Percentiles rank a stretch among this genome's conserved stretches.
These are phyloP conservation scores for Pseudomyrmex flavicornis DNA, from an alignment of 1,140 invertebrate species.

Conservation along the genomic window DNA sequence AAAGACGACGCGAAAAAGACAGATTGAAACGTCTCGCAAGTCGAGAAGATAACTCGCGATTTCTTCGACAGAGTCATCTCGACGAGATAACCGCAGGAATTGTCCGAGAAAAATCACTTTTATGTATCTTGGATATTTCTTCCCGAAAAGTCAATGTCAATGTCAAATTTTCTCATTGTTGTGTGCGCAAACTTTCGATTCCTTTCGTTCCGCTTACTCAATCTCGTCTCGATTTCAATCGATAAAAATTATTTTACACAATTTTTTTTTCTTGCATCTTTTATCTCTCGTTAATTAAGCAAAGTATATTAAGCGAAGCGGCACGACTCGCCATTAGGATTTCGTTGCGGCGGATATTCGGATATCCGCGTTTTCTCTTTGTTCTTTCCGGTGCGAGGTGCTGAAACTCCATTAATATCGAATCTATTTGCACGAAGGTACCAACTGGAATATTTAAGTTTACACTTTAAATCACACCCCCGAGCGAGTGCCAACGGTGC, in stretches of 20 bases:
- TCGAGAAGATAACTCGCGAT: conserved; percentile 32
- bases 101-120: neutral
- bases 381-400: conserved; percentile 9
- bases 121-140: neutral
- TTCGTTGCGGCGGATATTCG: conserved; percentile 8
- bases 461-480: conserved; percentile 79
- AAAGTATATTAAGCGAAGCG: neutral
- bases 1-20: conserved; percentile 1
- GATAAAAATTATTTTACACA: neutral
- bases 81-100: conserved; percentile 6
- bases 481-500: conserved; percentile 63
- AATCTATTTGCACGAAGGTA: conserved; percentile 78
- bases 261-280: neutral
- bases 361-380: conserved; percentile 37
- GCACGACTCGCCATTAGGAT: conserved; percentile 19
- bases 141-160: neutral
- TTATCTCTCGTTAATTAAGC: neutral
- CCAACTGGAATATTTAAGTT: conserved; percentile 79
- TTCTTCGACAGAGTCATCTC: conserved; percentile 21
- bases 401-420: conserved; percentile 77
- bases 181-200: neutral
- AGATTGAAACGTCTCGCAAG: conserved; percentile 25
- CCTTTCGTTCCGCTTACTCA: neutral
- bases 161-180: neutral
- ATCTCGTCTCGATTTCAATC: neutral